Evolutionary conservation across 2,888 invertebrate species (phyloP), one percentile per base, ranked within the genome.

Genomic region (Neoscelio sp.): DNA sequence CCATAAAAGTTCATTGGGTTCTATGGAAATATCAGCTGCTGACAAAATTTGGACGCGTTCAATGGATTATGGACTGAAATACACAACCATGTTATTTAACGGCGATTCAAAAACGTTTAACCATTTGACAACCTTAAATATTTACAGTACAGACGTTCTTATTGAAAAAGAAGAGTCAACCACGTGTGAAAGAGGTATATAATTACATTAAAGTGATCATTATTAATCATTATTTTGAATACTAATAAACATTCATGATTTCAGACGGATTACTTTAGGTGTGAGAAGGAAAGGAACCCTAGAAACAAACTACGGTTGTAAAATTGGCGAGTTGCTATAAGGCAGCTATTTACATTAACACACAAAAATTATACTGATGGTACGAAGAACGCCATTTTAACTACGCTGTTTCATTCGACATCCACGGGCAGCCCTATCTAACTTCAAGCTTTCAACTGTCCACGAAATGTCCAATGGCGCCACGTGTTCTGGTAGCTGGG

Each of bases 341-440:
- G 10, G 5, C 48, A 8, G 48, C 48, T 6, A 23, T 23, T 23
- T 23, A 23, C 23, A 23, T 4, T 23, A 23, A 23, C n/a, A n/a
- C n/a, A n/a, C 18, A 52, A 18, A 15, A 15, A 33, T 10, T n/a
- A 52, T 33, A 18, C n/a, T 2, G 10, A 52, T 1, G 17, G 15
- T 8, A 52, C 33, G 50, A 30, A 4, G 33, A 33, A 33, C 18
- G 50, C 30, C 10, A 17, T 52, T 18, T 4, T 13, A 8, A 15
- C 48, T 8, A 48, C 48, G 28, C 13, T 48, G 13, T 48, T 28
- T 28, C 48, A 48, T 28, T 48, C 48, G 1, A 48, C 48, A 7
- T 48, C 13, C 26, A 28, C n/a, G n/a, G n/a, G n/a, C n/a, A n/a
- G n/a, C n/a, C n/a, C n/a, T n/a, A n/a, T n/a, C n/a, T n/a, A n/a